phyloP scores from a whole-genome alignment of 2,797 vertebrate genomes.

The Miichthys miiuy region DNA sequence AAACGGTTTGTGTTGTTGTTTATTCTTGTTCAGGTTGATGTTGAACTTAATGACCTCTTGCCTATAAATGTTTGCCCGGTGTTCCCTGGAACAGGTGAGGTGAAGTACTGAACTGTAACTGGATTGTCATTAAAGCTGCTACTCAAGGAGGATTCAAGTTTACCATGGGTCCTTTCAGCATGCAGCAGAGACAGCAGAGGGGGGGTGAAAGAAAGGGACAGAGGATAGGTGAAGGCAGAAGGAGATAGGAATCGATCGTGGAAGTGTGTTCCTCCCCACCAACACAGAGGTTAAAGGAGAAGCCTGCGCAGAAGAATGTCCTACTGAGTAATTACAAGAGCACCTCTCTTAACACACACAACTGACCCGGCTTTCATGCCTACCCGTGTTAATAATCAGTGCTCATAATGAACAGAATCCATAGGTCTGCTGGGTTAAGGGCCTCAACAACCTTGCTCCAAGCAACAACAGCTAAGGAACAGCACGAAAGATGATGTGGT shows the following conservation, averaged over 20 bases:
- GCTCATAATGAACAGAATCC: constrained; percentile 76
- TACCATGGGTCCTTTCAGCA: constrained; percentile 42
- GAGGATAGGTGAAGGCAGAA: constrained; percentile 39
- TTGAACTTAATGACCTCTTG: constrained; percentile 18
- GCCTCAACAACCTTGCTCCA: constrained; percentile 75
- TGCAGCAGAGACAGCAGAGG: constrained; percentile 7
- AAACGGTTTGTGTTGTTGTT: not conserved
- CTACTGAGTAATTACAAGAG: constrained; percentile 77
- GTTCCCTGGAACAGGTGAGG: constrained; percentile 9
- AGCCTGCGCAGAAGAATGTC: constrained; percentile 66
- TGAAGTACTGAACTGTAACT: constrained; percentile 15
- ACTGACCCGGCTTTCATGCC: constrained; percentile 70
- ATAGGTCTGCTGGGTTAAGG: constrained; percentile 77
- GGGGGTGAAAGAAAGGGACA: constrained; percentile 16
- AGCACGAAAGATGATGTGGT: constrained; percentile 3
- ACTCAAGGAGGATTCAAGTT: constrained; percentile 54
- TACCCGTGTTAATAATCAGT: constrained; percentile 72
- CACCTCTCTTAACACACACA: constrained; percentile 67
- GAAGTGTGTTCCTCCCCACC: constrained; percentile 57
- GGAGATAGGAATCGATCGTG: constrained; percentile 70
- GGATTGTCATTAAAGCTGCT: constrained; percentile 27
- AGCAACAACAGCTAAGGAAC: constrained; percentile 55
- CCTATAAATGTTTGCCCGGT: not conserved
- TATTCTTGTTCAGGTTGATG: not conserved
- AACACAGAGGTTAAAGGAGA: constrained; percentile 67